Conservation (phyloP, 2,797 vertebrate species). For the Pseudopleuronectes americanus region DNA sequence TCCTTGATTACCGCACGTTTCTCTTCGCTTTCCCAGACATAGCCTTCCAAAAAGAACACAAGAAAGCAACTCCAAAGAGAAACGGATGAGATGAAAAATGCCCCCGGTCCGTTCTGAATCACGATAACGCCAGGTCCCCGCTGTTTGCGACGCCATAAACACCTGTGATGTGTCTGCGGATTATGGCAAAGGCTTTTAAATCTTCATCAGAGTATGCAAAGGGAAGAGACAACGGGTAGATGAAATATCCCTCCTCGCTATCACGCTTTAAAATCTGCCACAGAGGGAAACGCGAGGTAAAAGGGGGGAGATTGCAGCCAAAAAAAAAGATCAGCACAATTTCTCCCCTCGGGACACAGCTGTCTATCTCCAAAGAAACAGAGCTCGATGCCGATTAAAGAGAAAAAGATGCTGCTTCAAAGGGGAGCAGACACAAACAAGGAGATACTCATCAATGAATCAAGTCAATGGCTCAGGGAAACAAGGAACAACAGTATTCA, state of each 20-base stretch:
- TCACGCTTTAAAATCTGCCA: constrained; percentile 63
- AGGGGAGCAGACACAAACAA: constrained; percentile 21
- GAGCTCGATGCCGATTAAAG: constrained; percentile 24
- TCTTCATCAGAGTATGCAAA: constrained; percentile 46
- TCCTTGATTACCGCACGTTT: constrained; percentile 30
- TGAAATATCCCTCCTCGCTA: constrained; percentile 50
- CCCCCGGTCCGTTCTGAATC: constrained; percentile 26
- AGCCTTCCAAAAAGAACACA: constrained; percentile 3
- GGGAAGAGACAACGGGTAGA: constrained; percentile 19
- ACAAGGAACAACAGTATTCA: constrained; percentile 42
- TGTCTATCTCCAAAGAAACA: constrained; percentile 75
- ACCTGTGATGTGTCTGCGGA: constrained; percentile 57
- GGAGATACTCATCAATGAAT: constrained; percentile 34
- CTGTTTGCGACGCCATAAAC: constrained; percentile 55
- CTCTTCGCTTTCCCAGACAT: constrained; percentile 23
- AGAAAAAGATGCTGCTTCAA: constrained; percentile 40
- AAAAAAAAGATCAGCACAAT: constrained; percentile 30
- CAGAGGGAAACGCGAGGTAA: constrained; percentile 13
- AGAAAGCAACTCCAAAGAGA: constrained; percentile 5
- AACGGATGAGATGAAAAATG: constrained; percentile 37
- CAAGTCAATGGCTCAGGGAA: not conserved
- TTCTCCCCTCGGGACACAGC: constrained; percentile 60
- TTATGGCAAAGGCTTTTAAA: constrained; percentile 64
- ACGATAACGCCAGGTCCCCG: constrained; percentile 27
- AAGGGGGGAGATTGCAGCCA: constrained; percentile 34